These are phyloP conservation scores for Trissolcus japonicus DNA, from an alignment of 2,888 invertebrate species.

Conservation along the genomic window DNA sequence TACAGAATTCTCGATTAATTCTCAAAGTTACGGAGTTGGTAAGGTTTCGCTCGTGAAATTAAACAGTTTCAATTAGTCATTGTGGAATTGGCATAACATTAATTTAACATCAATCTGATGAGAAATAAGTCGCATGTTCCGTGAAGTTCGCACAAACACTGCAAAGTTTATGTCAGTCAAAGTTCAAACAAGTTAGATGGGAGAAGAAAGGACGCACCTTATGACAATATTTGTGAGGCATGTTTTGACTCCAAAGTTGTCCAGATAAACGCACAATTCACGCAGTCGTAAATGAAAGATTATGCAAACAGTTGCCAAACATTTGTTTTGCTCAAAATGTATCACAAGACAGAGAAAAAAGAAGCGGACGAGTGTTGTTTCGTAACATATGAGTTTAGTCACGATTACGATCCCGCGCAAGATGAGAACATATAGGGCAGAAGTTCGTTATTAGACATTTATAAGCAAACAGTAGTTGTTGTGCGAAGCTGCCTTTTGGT, in stretches of 20 bases:
- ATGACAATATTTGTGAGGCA: constrained; percentile 36
- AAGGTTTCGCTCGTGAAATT: no score
- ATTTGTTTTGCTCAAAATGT: background rate
- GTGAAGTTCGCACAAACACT: constrained; percentile 33
- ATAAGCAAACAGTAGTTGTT: constrained; percentile 3
- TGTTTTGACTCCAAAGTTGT: constrained; percentile 22
- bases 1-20: no score
- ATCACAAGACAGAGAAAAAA: no score
- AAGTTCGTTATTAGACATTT: constrained; percentile 16
- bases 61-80: background rate
- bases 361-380: no score
- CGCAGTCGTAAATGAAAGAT: constrained; percentile 24
- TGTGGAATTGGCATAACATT: background rate
- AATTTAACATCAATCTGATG: constrained; percentile 10
- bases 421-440: no score
- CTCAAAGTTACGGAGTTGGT: no score
- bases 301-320: constrained; percentile 6
- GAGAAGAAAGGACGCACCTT: constrained; percentile 19
- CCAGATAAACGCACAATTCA: constrained; percentile 21
- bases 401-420: no score
- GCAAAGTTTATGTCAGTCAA: constrained; percentile 29
- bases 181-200: constrained; percentile 20
- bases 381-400: no score
- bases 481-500: background rate
- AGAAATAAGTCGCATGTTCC: constrained; percentile 37